A percentile compares a stretch with the other conserved stretches of the same genome.
Conservation (phyloP, 2,888 invertebrate genomes). For the Nemotelus nigrinus region DNA sequence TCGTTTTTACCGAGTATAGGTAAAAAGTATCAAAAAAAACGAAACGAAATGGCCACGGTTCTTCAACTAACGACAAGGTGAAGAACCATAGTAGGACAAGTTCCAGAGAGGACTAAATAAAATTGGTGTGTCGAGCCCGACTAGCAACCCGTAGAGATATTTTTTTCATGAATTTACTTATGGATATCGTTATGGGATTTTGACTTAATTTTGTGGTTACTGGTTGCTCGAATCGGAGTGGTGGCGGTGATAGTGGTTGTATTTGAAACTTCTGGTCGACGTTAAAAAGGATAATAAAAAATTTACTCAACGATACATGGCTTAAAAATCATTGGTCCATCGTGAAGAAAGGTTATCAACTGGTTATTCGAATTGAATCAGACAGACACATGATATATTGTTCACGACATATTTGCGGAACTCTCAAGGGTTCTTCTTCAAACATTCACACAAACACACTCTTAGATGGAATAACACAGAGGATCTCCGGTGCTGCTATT, state of each 20-base stretch:
- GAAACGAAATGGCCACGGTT: neutral
- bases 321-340: constrained; percentile 37
- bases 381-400: constrained; percentile 39
- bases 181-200: constrained; percentile 26
- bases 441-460: neutral
- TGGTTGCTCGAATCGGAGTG: neutral
- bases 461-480: neutral
- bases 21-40: neutral
- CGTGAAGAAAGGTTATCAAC: constrained; percentile 33
- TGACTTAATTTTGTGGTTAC: constrained; percentile 25
- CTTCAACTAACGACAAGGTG: constrained; percentile 7
- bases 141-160: neutral
- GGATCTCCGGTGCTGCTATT: constrained; percentile 14
- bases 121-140: neutral
- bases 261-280: neutral
- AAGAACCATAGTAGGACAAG: constrained; percentile 3
- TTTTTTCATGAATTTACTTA: constrained; percentile 23
- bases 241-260: neutral
- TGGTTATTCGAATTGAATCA: constrained; percentile 39
- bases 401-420: constrained; percentile 42
- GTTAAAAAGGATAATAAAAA: neutral
- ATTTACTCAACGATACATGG: neutral
- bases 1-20: constrained; percentile 1
- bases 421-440: constrained; percentile 7
- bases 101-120: neutral